These are phyloP conservation scores for Rousettus madagascariensis DNA, from an alignment of 2,797 vertebrate genomes.

Conservation along the genomic window DNA sequence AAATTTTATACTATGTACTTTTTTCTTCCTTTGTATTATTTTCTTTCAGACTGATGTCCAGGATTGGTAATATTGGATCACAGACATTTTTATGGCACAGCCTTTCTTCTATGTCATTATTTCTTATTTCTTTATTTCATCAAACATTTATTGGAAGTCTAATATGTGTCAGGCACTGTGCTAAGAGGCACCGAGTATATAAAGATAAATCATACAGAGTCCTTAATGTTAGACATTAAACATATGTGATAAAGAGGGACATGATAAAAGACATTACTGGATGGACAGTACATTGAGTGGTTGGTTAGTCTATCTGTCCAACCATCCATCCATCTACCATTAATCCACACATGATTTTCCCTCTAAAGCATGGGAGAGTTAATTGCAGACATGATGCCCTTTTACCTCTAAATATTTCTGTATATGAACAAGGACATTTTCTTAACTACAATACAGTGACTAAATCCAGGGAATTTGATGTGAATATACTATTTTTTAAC, in stretches of 20 bases:
- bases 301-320: background rate
- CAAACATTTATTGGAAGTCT: background rate
- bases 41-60: background rate
- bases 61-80: background rate
- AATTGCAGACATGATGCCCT: background rate
- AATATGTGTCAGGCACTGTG: background rate
- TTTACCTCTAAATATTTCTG: background rate
- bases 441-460: background rate
- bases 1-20: background rate
- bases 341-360: background rate
- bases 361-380: background rate
- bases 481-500: background rate
- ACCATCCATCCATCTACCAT: background rate
- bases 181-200: conserved; percentile 8
- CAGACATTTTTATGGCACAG: background rate
- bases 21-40: background rate
- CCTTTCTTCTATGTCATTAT: background rate
- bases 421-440: conserved; percentile 12
- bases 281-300: background rate
- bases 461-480: conserved; percentile 6
- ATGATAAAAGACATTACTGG: background rate
- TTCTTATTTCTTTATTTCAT: conserved; percentile 4
- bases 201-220: background rate
- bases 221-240: conserved; percentile 17
- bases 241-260: background rate